Percentiles rank a stretch among this genome's conserved stretches.
Conservation (phyloP, 1,140 invertebrate species). For the Leguminivora glycinivorella region DNA sequence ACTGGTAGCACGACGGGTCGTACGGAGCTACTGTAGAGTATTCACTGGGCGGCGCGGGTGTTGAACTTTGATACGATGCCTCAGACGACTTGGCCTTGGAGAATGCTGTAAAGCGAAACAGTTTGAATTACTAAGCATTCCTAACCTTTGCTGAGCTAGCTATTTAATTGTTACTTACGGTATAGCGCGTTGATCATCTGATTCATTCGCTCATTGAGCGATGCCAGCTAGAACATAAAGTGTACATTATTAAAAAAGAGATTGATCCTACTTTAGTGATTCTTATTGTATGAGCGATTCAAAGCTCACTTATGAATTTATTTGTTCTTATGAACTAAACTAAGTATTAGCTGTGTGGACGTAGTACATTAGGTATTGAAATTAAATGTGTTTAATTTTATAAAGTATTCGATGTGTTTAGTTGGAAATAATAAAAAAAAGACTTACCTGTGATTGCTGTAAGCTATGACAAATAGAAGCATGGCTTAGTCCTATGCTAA, state of each 20-base stretch:
- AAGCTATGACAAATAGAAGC: conserved; percentile 48
- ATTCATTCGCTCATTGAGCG: conserved; percentile 65
- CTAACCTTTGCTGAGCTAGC: background rate
- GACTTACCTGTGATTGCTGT: conserved; percentile 62
- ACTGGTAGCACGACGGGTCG: conserved; percentile 45
- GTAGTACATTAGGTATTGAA: too few relatives aligned
- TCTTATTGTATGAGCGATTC: too few relatives aligned
- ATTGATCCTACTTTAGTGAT: too few relatives aligned
- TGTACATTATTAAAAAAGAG: background rate
- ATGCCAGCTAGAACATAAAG: conserved; percentile 55
- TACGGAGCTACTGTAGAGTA: conserved; percentile 30
- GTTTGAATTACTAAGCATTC: background rate
- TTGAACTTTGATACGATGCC: conserved; percentile 15
- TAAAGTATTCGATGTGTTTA: too few relatives aligned
- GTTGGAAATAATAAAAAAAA: conserved; percentile 28
- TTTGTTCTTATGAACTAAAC: too few relatives aligned
- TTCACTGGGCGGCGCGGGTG: conserved; percentile 5
- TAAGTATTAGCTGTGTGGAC: too few relatives aligned
- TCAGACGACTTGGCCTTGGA: conserved; percentile 17
- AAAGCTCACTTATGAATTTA: too few relatives aligned
- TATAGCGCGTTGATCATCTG: conserved; percentile 65
- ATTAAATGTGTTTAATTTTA: too few relatives aligned
- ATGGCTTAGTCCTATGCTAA: conserved; percentile 44
- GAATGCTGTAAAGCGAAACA: conserved; percentile 4
- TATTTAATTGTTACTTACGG: conserved; percentile 50